These are phyloP conservation scores for Peromyscus aztecus DNA, from an alignment of 2,797 vertebrate genomes.

Conservation along the genomic window DNA sequence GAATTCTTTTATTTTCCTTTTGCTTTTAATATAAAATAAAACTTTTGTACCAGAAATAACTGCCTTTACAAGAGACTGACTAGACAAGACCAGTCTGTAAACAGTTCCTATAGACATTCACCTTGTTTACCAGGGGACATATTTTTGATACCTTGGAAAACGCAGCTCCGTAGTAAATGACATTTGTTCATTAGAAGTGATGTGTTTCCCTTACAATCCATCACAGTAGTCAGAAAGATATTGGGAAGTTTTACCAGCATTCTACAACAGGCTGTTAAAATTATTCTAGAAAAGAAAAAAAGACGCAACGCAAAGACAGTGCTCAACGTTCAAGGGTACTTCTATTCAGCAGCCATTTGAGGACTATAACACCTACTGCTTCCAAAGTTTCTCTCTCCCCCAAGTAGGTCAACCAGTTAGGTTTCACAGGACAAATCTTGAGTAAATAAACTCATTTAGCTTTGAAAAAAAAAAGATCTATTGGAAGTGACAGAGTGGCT, in stretches of 20 bases:
- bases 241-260: slow-evolving; percentile 8
- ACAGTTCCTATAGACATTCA: background rate
- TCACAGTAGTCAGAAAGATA: slow-evolving; percentile 7
- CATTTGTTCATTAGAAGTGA: slow-evolving; percentile 42
- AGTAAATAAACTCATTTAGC: slow-evolving; percentile 71
- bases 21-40: slow-evolving; percentile 24
- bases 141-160: background rate
- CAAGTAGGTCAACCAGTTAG: slow-evolving; percentile 56
- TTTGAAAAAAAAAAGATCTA: slow-evolving; percentile 39
- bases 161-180: background rate
- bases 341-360: slow-evolving; percentile 32
- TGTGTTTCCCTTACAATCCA: slow-evolving; percentile 29
- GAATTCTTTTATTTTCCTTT: background rate
- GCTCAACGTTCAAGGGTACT: background rate
- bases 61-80: background rate
- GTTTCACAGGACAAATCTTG: slow-evolving; percentile 48
- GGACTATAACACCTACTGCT: slow-evolving; percentile 37
- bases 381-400: background rate
- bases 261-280: slow-evolving; percentile 9
- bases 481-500: slow-evolving; percentile 64
- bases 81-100: background rate
- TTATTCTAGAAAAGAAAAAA: slow-evolving; percentile 34
- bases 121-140: background rate
- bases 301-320: slow-evolving; percentile 4
- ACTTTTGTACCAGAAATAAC: background rate